Base-by-base conservation (phyloP, 2,797 vertebrate genomes). In the Helarctos malayanus region DNA sequence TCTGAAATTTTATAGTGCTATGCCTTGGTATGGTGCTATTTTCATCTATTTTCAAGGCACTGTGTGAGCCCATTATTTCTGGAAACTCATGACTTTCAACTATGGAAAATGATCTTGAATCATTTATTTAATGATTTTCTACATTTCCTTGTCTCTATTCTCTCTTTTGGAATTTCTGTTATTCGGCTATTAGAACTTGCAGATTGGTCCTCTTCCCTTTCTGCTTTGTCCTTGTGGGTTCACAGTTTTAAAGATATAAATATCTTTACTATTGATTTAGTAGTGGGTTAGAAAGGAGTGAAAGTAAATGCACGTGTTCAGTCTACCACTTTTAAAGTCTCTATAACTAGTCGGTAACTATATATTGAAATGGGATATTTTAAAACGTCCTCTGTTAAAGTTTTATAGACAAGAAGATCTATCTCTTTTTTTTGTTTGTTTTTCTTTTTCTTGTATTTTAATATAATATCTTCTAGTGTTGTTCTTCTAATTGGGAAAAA, bases 1-100 rank as follows among this genome's bases (percentile, higher is more conserved):
- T 83, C 52, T 94, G 45, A 91, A 95, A 94, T 52, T 68, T 88
- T 79, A 7, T 13, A 54, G 23, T 59, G 41, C 45, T 79, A 65
- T 65, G 6, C 0, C 15, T 87, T 89, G 14, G 73, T n/a, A 61
- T 65, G 87, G 23, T 45, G 35, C 7, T 65, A 71, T 76, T 91
- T 79, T 69, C 38, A 79, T 52, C 41, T 65, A 18, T 89, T 56
- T 90, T 86, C 38, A 81, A 61, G 21, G 35, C 29, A 65, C 12
- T 78, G 18, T 41, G 32, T 54, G 54, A 75, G 29, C 8, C 32
- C 49, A 45, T 73, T 94, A 13, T 52, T 27, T 84, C 19, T 89
- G 32, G 38, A 94, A 84, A 84, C 32, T 29, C n/a, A 63, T 14
- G 21, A 16, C n/a, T 73, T 92, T 91, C 23, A 27, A 8, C 56